These are phyloP conservation scores for Hermodice carunculata DNA, from an alignment of 2,888 invertebrate genomes.

Conservation along the genomic window DNA sequence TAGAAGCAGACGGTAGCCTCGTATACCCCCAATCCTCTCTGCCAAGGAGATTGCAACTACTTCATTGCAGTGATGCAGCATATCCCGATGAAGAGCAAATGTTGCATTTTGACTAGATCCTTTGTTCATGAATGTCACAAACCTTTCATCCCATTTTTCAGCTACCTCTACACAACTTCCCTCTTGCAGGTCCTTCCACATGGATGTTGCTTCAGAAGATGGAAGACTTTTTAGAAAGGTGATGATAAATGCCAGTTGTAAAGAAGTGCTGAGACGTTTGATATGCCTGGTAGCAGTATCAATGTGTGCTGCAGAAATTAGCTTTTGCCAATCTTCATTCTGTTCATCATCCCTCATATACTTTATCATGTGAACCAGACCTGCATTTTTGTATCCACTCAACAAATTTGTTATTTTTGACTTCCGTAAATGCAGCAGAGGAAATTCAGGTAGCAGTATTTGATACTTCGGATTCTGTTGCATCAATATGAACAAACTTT, in stretches of 20 bases:
- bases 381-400: conserved; percentile 8
- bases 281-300: not conserved
- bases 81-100: conserved; percentile 30
- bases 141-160: not conserved
- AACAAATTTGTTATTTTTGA: conserved; percentile 1
- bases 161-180: not conserved
- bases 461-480: conserved; percentile 12
- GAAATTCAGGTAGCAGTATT: conserved; percentile 18
- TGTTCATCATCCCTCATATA: conserved; percentile 7
- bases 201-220: not conserved
- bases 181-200: not conserved
- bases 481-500: conserved; percentile 21
- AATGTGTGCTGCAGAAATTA: conserved; percentile 1
- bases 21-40: conserved; percentile 32
- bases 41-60: conserved; percentile 29
- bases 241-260: not conserved
- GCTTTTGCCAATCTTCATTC: conserved; percentile 1
- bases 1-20: conserved; percentile 33
- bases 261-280: conserved; percentile 6
- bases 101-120: conserved; percentile 8
- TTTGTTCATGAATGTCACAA: not conserved
- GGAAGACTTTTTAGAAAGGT: not conserved
- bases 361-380: not conserved
- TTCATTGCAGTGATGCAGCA: conserved; percentile 38
- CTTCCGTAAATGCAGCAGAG: not conserved